A percentile compares a stretch with the other conserved stretches of the same genome.
These are phyloP conservation scores for Hedychridium roseum DNA, from an alignment of 2,888 invertebrate genomes.

Conservation along the genomic window DNA sequence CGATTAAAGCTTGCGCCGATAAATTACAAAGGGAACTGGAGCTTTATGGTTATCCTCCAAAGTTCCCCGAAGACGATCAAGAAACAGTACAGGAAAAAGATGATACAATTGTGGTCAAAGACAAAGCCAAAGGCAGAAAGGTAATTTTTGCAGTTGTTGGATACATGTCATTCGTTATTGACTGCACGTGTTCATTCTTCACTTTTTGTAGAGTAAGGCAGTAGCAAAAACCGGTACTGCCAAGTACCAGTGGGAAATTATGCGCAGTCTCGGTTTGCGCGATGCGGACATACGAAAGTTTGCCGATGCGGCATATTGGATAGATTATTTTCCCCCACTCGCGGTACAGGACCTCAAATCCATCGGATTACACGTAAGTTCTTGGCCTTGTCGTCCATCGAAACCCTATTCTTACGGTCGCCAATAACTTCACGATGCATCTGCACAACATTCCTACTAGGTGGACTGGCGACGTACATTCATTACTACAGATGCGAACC, in stretches of 20 bases:
- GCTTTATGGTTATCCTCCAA: slow-evolving; percentile 89
- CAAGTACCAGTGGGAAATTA: slow-evolving; percentile 99
- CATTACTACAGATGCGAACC: slow-evolving; percentile 97
- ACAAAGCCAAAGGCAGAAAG: slow-evolving; percentile 92
- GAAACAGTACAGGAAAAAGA: slow-evolving; percentile 66
- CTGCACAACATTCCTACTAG: slow-evolving; percentile 62
- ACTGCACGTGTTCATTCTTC: too few relatives aligned
- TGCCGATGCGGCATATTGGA: slow-evolving; percentile 90
- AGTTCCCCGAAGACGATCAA: slow-evolving; percentile 75
- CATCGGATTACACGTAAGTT: slow-evolving; percentile 88
- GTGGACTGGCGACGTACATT: slow-evolving; percentile 98
- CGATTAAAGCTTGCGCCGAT: slow-evolving; percentile 98
- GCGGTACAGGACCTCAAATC: slow-evolving; percentile 85
- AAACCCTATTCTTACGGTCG: too few relatives aligned
- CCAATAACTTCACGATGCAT: too few relatives aligned
- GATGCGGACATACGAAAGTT: slow-evolving; percentile 94
- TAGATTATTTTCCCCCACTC: slow-evolving; percentile 95
- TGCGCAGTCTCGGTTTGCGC: slow-evolving; percentile 88
- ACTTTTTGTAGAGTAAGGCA: slow-evolving; percentile 81
- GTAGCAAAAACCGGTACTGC: slow-evolving; percentile 87
- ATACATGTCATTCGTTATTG: slow-evolving; percentile 4
- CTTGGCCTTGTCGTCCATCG: slow-evolving; percentile 3
- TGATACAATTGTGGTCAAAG: slow-evolving; percentile 74
- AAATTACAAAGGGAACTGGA: slow-evolving; percentile 94
- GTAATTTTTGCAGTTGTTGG: slow-evolving; percentile 50